Evolutionary conservation across 2,888 invertebrate species (phyloP).

Genomic region (Drosophila bunnanda): DNA sequence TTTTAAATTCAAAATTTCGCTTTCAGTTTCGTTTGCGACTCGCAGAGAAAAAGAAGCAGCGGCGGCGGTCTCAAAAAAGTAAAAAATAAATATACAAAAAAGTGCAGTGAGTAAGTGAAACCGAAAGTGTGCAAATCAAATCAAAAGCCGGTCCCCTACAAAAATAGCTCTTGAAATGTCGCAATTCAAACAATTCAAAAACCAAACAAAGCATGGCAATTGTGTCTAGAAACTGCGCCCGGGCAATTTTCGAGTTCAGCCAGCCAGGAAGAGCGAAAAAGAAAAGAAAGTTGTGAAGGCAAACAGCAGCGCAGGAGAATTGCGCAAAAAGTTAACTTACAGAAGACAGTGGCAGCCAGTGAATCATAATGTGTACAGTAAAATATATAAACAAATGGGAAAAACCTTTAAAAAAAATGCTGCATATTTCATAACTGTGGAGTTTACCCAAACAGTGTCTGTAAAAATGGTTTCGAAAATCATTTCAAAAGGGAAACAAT

Average conservation of each 20-base stretch:
- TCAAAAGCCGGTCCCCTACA: conserved; percentile 50
- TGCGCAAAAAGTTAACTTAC: conserved; percentile 58
- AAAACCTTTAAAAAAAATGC: not conserved
- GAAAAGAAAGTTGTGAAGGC: conserved; percentile 66
- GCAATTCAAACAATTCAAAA: conserved; percentile 56
- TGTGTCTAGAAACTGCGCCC: conserved; percentile 46
- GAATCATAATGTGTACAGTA: conserved; percentile 33
- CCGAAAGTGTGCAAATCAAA: conserved; percentile 70
- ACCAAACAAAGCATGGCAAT: conserved; percentile 64
- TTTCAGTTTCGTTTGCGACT: conserved; percentile 49
- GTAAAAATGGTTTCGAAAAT: not conserved
- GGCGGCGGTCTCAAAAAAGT: not conserved
- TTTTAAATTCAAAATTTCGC: conserved; percentile 33
- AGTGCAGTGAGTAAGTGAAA: conserved; percentile 46
- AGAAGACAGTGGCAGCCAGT: conserved; percentile 32
- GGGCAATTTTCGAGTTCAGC: conserved; percentile 57
- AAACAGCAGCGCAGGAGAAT: conserved; percentile 36
- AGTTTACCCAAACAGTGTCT: not conserved
- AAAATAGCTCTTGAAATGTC: conserved; percentile 21
- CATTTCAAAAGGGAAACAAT: not conserved
- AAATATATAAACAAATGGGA: not conserved
- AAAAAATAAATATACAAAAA: not conserved
- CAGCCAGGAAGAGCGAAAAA: conserved; percentile 56
- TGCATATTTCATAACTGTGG: not conserved
- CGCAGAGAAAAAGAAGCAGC: conserved; percentile 35